Conservation (phyloP, 2,888 invertebrate genomes). For the Drosophila macrospina region DNA sequence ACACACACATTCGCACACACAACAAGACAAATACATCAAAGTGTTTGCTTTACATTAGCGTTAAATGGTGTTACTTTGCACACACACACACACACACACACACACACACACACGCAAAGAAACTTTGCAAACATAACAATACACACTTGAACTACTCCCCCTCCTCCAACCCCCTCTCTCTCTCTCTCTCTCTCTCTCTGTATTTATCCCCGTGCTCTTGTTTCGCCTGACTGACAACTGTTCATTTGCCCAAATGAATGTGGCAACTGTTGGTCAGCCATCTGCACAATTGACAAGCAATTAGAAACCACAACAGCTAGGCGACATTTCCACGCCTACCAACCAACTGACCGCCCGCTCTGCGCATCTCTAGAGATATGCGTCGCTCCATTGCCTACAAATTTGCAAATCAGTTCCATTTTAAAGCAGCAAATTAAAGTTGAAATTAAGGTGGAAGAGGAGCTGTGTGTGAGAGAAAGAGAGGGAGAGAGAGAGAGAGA, state of each 20-base stretch:
- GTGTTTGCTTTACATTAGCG: conserved; percentile 83
- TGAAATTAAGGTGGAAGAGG: neutral
- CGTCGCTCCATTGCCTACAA: neutral
- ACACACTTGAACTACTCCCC: neutral
- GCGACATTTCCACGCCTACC: conserved; percentile 7
- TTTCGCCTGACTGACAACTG: conserved; percentile 26
- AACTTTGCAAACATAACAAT: conserved; percentile 57
- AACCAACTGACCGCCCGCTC: neutral
- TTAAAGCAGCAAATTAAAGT: neutral
- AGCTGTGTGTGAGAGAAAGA: neutral
- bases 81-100: conserved; percentile 39
- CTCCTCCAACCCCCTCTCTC: neutral
- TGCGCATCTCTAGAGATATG: neutral
- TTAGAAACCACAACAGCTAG: conserved; percentile 58
- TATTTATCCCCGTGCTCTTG: neutral
- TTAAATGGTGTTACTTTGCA: conserved; percentile 75
- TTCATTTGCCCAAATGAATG: conserved; percentile 57
- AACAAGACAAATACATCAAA: conserved; percentile 75
- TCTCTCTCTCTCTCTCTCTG: neutral
- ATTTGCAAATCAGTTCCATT: neutral
- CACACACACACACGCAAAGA: conserved; percentile 30
- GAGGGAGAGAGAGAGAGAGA: too few species aligned
- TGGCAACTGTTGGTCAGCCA: conserved; percentile 46
- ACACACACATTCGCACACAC: conserved; percentile 16
- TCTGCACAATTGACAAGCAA: conserved; percentile 63